Evolutionary conservation across 37 sponge, comb jelly and placozoan species (phyloP).

Genomic region (Corticium candelabrum): DNA sequence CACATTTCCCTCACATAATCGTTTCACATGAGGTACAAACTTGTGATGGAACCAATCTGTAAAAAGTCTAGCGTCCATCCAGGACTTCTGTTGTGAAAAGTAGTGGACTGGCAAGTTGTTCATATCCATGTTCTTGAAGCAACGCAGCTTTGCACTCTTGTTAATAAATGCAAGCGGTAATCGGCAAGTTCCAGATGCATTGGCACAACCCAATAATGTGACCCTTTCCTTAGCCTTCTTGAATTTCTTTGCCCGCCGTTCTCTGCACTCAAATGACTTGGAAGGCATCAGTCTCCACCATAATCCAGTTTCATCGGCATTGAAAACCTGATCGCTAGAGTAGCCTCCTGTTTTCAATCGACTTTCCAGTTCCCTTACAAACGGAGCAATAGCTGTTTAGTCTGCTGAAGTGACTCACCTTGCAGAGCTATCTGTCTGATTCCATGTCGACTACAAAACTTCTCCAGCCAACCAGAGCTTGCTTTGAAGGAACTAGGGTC

Average conservation of each 20-base stretch:
- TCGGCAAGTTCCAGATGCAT: not conserved
- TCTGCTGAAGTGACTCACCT: conserved; percentile 26
- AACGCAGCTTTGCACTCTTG: conserved; percentile 15
- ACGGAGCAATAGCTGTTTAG: not conserved
- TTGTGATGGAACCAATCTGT: conserved; percentile 9
- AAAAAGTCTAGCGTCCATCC: conserved; percentile 10
- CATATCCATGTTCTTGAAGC: conserved; percentile 11
- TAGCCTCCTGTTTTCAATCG: not conserved
- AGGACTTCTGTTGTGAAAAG: not conserved
- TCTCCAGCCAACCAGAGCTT: conserved; percentile 29
- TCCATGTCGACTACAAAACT: conserved; percentile 26
- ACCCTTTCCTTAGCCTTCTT: not conserved
- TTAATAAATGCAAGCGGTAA: not conserved
- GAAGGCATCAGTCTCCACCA: conserved; percentile 2
- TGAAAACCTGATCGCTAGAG: not conserved
- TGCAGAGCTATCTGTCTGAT: conserved; percentile 17
- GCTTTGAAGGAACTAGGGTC: too few species aligned
- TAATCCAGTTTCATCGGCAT: not conserved
- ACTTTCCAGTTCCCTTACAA: not conserved
- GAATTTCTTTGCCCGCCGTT: not conserved
- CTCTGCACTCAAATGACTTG: not conserved
- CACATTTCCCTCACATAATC: not conserved
- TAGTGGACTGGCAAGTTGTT: conserved; percentile 10
- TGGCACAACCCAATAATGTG: conserved; percentile 3
- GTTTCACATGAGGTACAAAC: not conserved